phyloP scores from a whole-genome alignment of 2,113 vertebrate genomes.

The Cichladusa arquata region DNA sequence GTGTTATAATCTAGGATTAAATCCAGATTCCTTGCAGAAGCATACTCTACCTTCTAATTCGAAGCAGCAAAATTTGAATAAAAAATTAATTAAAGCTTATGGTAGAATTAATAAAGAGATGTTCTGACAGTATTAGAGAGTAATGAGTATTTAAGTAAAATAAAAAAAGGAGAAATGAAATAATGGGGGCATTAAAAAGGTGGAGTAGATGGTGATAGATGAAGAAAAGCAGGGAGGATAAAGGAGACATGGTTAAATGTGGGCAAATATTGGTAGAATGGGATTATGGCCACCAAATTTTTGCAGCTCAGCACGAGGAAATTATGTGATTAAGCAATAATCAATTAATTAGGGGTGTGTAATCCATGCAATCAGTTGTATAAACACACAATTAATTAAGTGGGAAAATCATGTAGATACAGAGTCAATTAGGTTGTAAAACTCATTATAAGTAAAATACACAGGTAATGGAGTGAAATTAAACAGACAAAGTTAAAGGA shows the following conservation, averaged over 20 bases:
- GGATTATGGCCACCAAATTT: not conserved
- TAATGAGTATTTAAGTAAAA: not conserved
- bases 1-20: not conserved
- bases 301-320: not conserved
- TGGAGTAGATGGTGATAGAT: not conserved
- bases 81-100: not conserved
- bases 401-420: not conserved
- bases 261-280: not conserved
- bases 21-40: not conserved
- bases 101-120: not conserved
- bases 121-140: not conserved
- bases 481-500: slow-evolving; percentile 26
- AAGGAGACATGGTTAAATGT: not conserved
- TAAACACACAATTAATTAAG: slow-evolving; percentile 35
- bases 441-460: slow-evolving; percentile 25
- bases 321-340: not conserved
- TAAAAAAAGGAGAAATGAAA: not conserved
- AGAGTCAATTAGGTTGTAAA: slow-evolving; percentile 14
- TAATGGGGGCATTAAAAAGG: not conserved
- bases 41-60: not conserved
- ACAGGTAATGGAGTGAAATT: slow-evolving; percentile 1
- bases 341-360: slow-evolving; percentile 4
- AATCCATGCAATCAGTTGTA: slow-evolving; percentile 42
- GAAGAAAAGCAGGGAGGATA: not conserved
- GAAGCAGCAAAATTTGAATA: not conserved